A percentile compares a stretch with the other conserved stretches of the same genome.
These are phyloP conservation scores for Acanthaster planci DNA, from an alignment of 35 echinoderm and acorn worm genomes.

Conservation along the genomic window DNA sequence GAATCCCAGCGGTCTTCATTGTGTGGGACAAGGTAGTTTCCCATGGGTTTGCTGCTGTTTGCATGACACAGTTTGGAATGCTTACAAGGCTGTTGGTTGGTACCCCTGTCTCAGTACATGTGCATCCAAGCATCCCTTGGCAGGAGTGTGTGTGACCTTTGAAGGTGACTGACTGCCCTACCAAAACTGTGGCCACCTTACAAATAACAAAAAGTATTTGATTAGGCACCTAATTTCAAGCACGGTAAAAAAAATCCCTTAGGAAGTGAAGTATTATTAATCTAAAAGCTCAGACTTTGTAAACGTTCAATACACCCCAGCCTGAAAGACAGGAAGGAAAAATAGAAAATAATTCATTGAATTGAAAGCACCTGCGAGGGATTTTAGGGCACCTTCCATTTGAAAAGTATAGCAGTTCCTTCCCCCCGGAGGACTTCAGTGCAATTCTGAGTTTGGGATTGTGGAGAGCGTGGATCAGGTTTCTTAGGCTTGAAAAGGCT, in stretches of 20 bases:
- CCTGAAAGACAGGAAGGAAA: not conserved
- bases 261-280: not conserved
- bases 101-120: not conserved
- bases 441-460: not conserved
- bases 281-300: no score
- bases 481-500: not conserved
- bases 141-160: constrained; percentile 6
- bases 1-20: not conserved
- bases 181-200: not conserved
- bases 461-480: constrained; percentile 4
- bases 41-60: constrained; percentile 8
- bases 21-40: not conserved
- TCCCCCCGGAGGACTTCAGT: not conserved
- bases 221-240: not conserved
- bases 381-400: not conserved
- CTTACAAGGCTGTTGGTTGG: not conserved
- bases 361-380: constrained; percentile 25
- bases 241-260: not conserved
- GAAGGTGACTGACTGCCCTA: constrained; percentile 8
- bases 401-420: not conserved
- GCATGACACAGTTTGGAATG: not conserved
- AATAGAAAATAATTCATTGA: not conserved
- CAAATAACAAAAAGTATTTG: not conserved
- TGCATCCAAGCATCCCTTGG: not conserved
- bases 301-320: not conserved